Evolutionary conservation across 2,113 vertebrate genomes (phyloP).

Genomic region (Malurus elegans): DNA sequence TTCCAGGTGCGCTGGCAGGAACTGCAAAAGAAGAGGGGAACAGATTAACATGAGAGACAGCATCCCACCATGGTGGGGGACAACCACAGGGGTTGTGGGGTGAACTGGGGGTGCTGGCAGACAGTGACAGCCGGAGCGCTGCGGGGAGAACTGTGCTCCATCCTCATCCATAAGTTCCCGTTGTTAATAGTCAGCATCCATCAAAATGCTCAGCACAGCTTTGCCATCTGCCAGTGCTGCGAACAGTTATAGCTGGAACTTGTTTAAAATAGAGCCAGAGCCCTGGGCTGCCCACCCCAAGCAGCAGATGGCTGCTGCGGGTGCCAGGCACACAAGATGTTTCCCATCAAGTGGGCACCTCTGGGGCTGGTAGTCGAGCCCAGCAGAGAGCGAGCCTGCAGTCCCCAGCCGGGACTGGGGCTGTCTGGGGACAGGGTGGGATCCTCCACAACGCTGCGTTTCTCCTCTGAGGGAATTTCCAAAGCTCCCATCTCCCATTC

Average conservation of each 20-base stretch:
- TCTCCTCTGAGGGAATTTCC: conserved; percentile 11
- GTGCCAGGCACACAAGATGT: conserved; percentile 38
- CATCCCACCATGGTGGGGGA: not conserved
- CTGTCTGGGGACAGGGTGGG: conserved; percentile 40
- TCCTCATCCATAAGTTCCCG: not conserved
- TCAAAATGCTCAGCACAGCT: fast-evolving
- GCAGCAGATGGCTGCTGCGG: not conserved
- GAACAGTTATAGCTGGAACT: not conserved
- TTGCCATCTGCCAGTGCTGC: not conserved
- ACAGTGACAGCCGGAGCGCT: fast-evolving
- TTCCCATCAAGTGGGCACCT: conserved; percentile 41
- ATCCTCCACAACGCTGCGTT: not conserved
- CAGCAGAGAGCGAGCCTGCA: not conserved
- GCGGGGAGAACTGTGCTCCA: not conserved
- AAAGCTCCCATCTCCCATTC: not conserved
- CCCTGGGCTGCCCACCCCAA: not conserved
- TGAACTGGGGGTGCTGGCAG: not conserved
- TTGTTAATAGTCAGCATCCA: not conserved
- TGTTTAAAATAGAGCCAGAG: not conserved
- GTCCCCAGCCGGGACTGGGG: not conserved
- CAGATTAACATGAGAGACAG: not conserved
- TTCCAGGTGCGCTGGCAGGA: not conserved
- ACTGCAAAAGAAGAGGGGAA: conserved; percentile 32
- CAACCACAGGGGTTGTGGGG: fast-evolving
- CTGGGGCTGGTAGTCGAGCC: not conserved